A percentile compares a stretch with the other conserved stretches of the same genome.
These are phyloP conservation scores for Canis aureus DNA, from an alignment of 2,113 vertebrate species.

Conservation along the genomic window DNA sequence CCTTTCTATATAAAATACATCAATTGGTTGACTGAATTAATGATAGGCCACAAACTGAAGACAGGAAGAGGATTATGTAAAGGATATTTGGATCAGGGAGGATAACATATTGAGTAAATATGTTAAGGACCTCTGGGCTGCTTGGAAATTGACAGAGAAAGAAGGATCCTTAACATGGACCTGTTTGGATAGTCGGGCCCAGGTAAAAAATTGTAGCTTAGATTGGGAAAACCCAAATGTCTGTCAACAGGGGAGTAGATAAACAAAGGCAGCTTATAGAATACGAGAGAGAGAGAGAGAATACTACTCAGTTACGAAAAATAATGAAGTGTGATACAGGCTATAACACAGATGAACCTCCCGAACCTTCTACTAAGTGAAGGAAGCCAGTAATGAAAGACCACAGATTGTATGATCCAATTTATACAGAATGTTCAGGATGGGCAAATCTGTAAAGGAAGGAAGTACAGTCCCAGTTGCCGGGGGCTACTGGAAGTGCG, in stretches of 20 bases:
- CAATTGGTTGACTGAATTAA: background rate
- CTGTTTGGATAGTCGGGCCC: background rate
- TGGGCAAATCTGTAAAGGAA: background rate
- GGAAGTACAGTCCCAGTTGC: background rate
- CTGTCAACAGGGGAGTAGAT: background rate
- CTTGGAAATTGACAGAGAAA: background rate
- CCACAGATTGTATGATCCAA: fast-evolving
- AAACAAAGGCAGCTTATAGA: background rate
- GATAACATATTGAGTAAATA: background rate
- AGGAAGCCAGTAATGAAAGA: background rate
- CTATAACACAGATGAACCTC: too few species aligned
- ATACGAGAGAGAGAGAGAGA: background rate
- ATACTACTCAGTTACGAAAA: background rate
- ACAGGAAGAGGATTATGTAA: background rate
- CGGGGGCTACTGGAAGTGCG: background rate
- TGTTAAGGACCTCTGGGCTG: background rate
- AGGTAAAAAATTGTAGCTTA: background rate
- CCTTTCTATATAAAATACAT: background rate
- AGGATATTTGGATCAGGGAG: background rate
- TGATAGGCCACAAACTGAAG: background rate
- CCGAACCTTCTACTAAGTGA: background rate
- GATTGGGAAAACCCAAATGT: background rate
- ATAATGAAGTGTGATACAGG: too few species aligned
- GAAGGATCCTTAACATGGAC: fast-evolving
- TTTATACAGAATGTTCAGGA: background rate